phyloP scores from a whole-genome alignment of 2,797 vertebrate species.

The Bufotes viridis region DNA sequence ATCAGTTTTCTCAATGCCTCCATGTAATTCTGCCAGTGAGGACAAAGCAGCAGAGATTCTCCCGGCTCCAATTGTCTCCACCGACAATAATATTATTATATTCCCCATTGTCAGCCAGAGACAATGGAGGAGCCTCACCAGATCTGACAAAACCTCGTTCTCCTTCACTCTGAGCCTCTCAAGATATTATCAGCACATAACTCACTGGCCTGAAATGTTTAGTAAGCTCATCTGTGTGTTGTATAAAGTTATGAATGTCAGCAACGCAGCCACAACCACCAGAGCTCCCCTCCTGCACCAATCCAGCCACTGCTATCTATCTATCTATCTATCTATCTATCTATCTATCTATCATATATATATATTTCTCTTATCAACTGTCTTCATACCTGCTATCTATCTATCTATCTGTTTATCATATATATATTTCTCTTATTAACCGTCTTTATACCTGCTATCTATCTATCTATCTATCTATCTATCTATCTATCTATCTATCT shows the following conservation, averaged over 20 bases:
- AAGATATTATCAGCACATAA: constrained; percentile 67
- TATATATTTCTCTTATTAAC: too few species aligned
- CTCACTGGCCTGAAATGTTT: constrained; percentile 70
- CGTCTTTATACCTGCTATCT: too few species aligned
- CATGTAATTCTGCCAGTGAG: background rate
- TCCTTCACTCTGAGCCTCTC: constrained; percentile 51
- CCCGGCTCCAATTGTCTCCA: constrained; percentile 51
- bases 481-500: too few species aligned
- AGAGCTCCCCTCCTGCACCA: background rate
- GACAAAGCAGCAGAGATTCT: constrained; percentile 55
- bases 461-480: too few species aligned
- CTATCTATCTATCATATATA: too few species aligned
- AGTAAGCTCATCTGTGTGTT: constrained; percentile 65
- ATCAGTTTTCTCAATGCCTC: constrained; percentile 55
- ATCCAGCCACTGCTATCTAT: background rate
- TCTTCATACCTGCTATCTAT: too few species aligned
- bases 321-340: background rate
- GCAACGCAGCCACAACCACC: background rate
- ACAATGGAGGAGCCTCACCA: constrained; percentile 53
- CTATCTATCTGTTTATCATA: too few species aligned
- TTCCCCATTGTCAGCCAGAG: constrained; percentile 60
- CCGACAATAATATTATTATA: constrained; percentile 50
- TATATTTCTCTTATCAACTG: too few species aligned
- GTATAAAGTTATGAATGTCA: constrained; percentile 23
- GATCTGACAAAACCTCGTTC: constrained; percentile 51